These are phyloP conservation scores for Sterrhoptilus dennistouni DNA, from an alignment of 2,113 vertebrate species.

Conservation along the genomic window DNA sequence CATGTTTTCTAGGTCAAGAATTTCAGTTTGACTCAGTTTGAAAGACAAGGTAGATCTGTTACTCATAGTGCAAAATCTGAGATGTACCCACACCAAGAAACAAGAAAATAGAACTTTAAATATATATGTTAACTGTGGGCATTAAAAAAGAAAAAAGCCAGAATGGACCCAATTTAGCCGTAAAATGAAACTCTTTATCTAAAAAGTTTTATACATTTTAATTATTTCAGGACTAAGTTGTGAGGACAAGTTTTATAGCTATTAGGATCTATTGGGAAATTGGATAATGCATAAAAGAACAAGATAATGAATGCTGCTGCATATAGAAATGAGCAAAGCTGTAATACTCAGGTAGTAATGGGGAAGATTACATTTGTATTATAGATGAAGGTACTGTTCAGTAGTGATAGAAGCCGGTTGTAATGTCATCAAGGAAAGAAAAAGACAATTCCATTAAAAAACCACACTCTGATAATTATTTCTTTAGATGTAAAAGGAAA, in stretches of 20 bases:
- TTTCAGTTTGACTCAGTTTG: background rate
- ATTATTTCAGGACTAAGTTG: constrained; percentile 24
- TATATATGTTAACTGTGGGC: background rate
- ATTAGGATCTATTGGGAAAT: constrained; percentile 30
- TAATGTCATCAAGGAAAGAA: background rate
- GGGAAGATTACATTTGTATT: background rate
- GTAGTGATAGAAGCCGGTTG: background rate
- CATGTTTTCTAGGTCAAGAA: background rate
- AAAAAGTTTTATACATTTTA: constrained; percentile 7
- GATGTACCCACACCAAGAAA: background rate
- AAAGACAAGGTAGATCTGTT: background rate
- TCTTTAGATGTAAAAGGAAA: background rate
- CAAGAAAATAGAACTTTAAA: constrained; percentile 36
- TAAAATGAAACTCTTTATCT: constrained; percentile 8
- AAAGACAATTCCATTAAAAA: background rate
- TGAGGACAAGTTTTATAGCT: constrained; percentile 7
- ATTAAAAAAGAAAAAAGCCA: background rate
- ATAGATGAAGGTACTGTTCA: background rate
- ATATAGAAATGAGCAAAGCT: background rate
- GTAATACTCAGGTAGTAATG: background rate
- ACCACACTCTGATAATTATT: background rate
- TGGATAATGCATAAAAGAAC: constrained; percentile 35
- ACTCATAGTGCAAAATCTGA: background rate
- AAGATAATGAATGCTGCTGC: constrained; percentile 2
- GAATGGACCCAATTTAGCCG: background rate